Evolutionary conservation across 2,797 vertebrate genomes (phyloP).

Genomic region (Ataeniobius toweri): DNA sequence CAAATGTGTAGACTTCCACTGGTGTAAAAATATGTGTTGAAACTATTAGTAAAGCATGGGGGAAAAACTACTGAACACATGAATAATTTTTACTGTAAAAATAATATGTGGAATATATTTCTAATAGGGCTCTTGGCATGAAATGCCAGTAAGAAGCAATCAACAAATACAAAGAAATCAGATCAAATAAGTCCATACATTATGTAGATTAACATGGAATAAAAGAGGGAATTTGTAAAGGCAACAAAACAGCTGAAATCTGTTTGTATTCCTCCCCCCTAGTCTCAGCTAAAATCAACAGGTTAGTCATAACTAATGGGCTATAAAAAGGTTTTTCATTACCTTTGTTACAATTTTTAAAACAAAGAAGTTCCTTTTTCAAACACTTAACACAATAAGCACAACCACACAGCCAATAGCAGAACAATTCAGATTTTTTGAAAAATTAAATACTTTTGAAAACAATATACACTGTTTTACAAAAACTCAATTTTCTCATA

Average conservation of each 20-base stretch:
- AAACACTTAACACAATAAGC: neutral
- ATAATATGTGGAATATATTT: no score
- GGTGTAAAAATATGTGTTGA: slow-evolving; percentile 10
- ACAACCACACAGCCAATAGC: neutral
- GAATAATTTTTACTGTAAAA: no score
- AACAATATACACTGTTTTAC: neutral
- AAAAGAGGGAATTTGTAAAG: no score
- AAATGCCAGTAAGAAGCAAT: no score
- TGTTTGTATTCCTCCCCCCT: no score
- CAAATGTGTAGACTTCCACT: slow-evolving; percentile 7
- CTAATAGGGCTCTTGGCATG: no score
- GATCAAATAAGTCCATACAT: no score
- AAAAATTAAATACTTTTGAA: neutral
- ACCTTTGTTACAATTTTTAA: neutral
- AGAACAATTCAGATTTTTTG: neutral
- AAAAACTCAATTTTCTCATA: neutral
- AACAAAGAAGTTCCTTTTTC: neutral
- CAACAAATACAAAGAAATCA: no score
- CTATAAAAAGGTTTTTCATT: neutral
- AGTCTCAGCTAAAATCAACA: no score
- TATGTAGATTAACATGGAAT: no score
- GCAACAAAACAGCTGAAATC: no score
- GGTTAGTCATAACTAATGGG: neutral
- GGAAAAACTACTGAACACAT: no score
- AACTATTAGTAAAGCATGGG: slow-evolving; percentile 3